Conservation (phyloP, 2,797 vertebrate species). For the Mastacembelus armatus region DNA sequence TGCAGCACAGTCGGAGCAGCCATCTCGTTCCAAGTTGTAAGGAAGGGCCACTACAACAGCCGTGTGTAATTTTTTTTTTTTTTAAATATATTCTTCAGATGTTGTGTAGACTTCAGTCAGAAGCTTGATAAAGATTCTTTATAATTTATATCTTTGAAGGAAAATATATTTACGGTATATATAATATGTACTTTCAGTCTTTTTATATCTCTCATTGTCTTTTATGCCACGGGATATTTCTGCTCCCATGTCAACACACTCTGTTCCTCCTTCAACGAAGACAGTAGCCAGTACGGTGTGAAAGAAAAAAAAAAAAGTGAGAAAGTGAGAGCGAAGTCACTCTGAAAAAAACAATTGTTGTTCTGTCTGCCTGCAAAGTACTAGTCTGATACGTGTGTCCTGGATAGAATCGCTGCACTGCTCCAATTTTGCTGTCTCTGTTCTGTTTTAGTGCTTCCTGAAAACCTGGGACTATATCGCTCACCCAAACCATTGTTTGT, state of each 20-base stretch:
- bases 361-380: slow-evolving; percentile 57
- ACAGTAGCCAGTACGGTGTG: slow-evolving; percentile 68
- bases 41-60: slow-evolving; percentile 66
- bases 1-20: slow-evolving; percentile 59
- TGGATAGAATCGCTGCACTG: slow-evolving; percentile 49
- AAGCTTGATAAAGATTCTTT: slow-evolving; percentile 83
- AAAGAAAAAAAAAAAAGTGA: slow-evolving; percentile 61
- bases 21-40: slow-evolving; percentile 64
- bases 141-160: slow-evolving; percentile 89
- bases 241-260: slow-evolving; percentile 22
- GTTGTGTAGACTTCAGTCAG: slow-evolving; percentile 76
- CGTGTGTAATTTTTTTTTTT: slow-evolving; percentile 34
- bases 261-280: slow-evolving; percentile 52
- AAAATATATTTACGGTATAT: slow-evolving; percentile 89
- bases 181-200: slow-evolving; percentile 83
- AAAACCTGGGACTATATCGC: slow-evolving; percentile 52
- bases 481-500: slow-evolving; percentile 63
- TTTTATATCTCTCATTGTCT: slow-evolving; percentile 65
- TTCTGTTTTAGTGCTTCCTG: slow-evolving; percentile 56
- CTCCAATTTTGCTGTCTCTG: slow-evolving; percentile 43
- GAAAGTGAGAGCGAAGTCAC: slow-evolving; percentile 65
- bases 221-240: slow-evolving; percentile 43
- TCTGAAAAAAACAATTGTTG: slow-evolving; percentile 44
- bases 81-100: slow-evolving; percentile 72
- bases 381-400: slow-evolving; percentile 51